Evolutionary conservation across 2,888 invertebrate species (phyloP).

Genomic region (Gastracanthus pulcherrimus): DNA sequence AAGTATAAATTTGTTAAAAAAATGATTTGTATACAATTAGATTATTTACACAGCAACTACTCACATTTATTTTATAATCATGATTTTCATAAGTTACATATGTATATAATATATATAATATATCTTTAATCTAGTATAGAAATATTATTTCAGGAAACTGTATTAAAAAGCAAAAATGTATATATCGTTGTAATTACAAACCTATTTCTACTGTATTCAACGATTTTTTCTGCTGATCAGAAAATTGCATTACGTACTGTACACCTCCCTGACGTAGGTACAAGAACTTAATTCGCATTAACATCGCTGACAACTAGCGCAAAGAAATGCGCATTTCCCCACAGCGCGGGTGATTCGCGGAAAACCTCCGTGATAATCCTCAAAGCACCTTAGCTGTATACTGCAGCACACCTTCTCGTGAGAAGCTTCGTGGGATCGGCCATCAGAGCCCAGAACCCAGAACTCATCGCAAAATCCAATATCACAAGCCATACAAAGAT

Average conservation of each 20-base stretch:
- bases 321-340: background rate
- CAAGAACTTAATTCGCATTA: background rate
- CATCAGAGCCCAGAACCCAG: too few species aligned
- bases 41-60: too few species aligned
- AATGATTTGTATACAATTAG: too few species aligned
- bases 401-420: background rate
- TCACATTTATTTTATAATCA: too few species aligned
- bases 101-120: too few species aligned
- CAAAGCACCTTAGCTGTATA: constrained; percentile 16
- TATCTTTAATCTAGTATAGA: too few species aligned
- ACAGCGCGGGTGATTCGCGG: constrained; percentile 25
- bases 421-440: background rate
- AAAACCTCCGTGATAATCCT: constrained; percentile 43
- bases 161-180: too few species aligned
- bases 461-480: constrained; percentile 54
- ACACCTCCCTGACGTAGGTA: background rate
- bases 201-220: background rate
- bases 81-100: too few species aligned
- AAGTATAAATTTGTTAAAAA: too few species aligned
- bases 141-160: too few species aligned
- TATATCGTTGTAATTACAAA: too few species aligned
- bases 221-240: background rate
- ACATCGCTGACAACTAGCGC: background rate
- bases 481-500: constrained; percentile 58
- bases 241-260: background rate